Evolutionary conservation across 1,140 invertebrate species (phyloP), one percentile per base, ranked within the genome.

Genomic region (Propsilocerus akamusi): DNA sequence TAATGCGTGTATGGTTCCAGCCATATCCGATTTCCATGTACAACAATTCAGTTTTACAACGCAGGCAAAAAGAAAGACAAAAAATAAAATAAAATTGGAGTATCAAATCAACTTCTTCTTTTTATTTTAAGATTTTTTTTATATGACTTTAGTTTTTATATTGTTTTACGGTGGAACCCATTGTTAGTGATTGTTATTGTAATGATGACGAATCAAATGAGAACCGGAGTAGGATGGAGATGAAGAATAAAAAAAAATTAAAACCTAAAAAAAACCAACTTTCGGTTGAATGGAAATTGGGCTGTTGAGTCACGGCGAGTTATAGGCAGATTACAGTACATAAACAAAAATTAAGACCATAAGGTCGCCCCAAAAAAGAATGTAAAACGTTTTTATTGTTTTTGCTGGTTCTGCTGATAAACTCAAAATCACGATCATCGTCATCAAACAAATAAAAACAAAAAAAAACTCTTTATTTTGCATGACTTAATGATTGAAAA

Each of bases 181-280:
- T 30, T 30, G 28, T 30, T 30, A 37, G 22, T 20, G 22, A 0
- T n/a, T 37, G 14, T 37, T 17, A 41, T 14, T 41, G 5, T 20
- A 41, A 41, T 20, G 34, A 41, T 41, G 34, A 41, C 34, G 34
- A 41, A 41, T 41, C 34, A 41, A 41, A 7, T 8, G 34, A 41
- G 34, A 41, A 41, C n/a, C n/a, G 6, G 6, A 30, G n/a, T 11
- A 30, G 28, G 28, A 2, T 2, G 14, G 22, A 41, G 22, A 41
- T 17, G 5, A 17, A 41, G n/a, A 37, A 5, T 14, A 10, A 34
- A 34, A 37, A 37, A 37, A 37, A 5, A n/a, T n/a, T n/a, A n/a
- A n/a, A n/a, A n/a, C n/a, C n/a, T n/a, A n/a, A n/a, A n/a, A n/a
- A n/a, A n/a, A n/a, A n/a, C n/a, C n/a, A n/a, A n/a, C n/a, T n/a